Evolutionary conservation across 2,113 vertebrate species (phyloP).

Genomic region (Mola mola): DNA sequence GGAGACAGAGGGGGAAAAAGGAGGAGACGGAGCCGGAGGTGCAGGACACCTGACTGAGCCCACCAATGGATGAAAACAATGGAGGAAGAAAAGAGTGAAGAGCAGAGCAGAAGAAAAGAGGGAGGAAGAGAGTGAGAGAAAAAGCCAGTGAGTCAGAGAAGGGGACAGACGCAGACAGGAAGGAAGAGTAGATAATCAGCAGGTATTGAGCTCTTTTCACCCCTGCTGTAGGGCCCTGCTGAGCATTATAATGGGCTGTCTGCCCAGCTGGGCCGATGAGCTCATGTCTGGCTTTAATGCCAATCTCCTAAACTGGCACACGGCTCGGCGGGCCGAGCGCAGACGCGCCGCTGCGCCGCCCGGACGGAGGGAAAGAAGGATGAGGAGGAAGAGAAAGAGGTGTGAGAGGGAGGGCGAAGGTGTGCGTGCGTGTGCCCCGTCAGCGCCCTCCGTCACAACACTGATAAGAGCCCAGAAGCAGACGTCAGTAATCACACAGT

Average conservation of each 20-base stretch:
- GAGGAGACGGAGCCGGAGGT: constrained; percentile 22
- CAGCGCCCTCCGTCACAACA: constrained; percentile 57
- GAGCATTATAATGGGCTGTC: constrained; percentile 93
- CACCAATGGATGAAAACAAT: too few species aligned
- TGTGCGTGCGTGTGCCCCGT: constrained; percentile 20
- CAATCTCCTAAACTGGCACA: constrained; percentile 91
- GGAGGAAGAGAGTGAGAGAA: constrained; percentile 7
- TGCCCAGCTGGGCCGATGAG: constrained; percentile 94
- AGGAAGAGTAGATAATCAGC: constrained; percentile 85
- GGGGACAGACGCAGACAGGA: constrained; percentile 68
- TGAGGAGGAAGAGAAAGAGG: constrained; percentile 2
- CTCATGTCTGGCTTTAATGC: constrained; percentile 98
- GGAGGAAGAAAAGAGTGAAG: not conserved
- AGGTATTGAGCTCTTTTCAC: constrained; percentile 89
- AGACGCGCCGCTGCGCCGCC: constrained; percentile 61
- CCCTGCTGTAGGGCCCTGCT: constrained; percentile 90
- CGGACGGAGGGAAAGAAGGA: constrained; percentile 63
- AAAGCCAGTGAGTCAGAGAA: constrained; percentile 33
- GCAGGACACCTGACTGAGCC: constrained; percentile 17
- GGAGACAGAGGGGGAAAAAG: constrained; percentile 1
- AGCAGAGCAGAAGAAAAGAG: not conserved
- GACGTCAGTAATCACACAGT: constrained; percentile 68
- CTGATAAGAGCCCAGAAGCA: constrained; percentile 64
- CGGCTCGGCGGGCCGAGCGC: constrained; percentile 76
- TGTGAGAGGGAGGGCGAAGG: constrained; percentile 19